phyloP scores from a whole-genome alignment of 2,888 invertebrate genomes.

The Thereva unica region DNA sequence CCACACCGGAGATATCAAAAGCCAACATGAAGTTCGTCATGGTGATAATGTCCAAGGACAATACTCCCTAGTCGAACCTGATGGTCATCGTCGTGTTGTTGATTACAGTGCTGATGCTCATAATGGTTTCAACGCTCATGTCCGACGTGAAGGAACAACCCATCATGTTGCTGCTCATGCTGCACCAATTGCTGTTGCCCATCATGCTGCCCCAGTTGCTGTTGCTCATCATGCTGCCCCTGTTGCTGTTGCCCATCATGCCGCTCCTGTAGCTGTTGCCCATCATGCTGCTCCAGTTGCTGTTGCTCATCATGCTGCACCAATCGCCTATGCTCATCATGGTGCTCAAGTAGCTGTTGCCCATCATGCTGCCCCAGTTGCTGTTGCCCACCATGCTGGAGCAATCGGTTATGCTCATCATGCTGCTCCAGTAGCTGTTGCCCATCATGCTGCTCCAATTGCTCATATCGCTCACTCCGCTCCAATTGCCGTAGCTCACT shows the following conservation, averaged over 20 bases:
- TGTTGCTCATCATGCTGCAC: slow-evolving; percentile 18
- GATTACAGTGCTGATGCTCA: slow-evolving; percentile 56
- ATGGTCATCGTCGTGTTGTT: slow-evolving; percentile 56
- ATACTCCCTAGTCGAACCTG: slow-evolving; percentile 56
- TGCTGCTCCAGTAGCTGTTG: slow-evolving; percentile 6
- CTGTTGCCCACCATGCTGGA: slow-evolving; percentile 15
- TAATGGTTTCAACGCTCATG: slow-evolving; percentile 56
- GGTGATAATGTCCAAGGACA: slow-evolving; percentile 57
- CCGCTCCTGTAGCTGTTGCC: slow-evolving; percentile 25
- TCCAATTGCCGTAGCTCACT: slow-evolving; percentile 9
- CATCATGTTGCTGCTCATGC: slow-evolving; percentile 39
- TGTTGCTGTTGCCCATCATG: slow-evolving; percentile 2
- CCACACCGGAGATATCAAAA: slow-evolving; percentile 57
- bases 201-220: slow-evolving; percentile 23
- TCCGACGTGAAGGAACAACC: slow-evolving; percentile 51
- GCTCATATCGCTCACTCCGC: slow-evolving; percentile 24
- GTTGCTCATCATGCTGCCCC: slow-evolving; percentile 19
- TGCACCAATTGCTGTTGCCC: slow-evolving; percentile 4
- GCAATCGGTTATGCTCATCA: slow-evolving; percentile 25
- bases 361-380: slow-evolving; percentile 1
- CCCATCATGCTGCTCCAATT: slow-evolving; percentile 17
- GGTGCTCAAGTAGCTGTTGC: slow-evolving; percentile 24
- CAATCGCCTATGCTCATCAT: slow-evolving; percentile 15
- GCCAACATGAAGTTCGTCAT: slow-evolving; percentile 56
- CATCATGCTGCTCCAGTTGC: slow-evolving; percentile 30